Conservation (phyloP, 2,797 vertebrate genomes). For the Prionace glauca region DNA sequence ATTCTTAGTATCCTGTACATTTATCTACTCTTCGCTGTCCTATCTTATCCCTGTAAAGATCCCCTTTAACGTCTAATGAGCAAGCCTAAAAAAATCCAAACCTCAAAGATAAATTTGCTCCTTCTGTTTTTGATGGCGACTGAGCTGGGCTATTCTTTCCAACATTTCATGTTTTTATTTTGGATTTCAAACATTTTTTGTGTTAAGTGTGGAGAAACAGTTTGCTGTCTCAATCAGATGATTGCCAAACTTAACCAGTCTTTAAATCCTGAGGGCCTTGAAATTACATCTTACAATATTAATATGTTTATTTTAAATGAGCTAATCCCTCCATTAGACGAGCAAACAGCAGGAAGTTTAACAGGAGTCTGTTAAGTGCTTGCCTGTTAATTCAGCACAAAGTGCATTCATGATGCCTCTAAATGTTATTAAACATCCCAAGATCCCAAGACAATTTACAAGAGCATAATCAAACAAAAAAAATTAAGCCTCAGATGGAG, state of each 20-base stretch:
- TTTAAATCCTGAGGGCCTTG: neutral
- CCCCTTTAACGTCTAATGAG: neutral
- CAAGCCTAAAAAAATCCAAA: neutral
- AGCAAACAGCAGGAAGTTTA: neutral
- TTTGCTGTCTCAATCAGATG: neutral
- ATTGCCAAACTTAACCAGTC: neutral
- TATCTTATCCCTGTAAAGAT: neutral
- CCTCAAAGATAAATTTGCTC: neutral
- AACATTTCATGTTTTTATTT: neutral
- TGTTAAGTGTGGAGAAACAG: neutral
- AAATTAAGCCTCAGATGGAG: neutral
- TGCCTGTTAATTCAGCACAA: neutral
- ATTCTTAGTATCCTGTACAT: neutral
- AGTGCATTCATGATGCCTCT: neutral
- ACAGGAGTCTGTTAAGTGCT: neutral
- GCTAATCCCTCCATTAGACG: neutral
- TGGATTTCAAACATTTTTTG: neutral
- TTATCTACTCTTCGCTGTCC: neutral
- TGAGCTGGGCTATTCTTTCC: neutral
- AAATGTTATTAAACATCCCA: neutral
- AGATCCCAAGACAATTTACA: neutral
- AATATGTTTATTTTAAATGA: neutral
- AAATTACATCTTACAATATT: neutral
- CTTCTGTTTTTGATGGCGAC: neutral
- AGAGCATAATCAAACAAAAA: neutral